Evolutionary conservation across 2,797 vertebrate species (phyloP).

Genomic region (Sparidentex hasta): DNA sequence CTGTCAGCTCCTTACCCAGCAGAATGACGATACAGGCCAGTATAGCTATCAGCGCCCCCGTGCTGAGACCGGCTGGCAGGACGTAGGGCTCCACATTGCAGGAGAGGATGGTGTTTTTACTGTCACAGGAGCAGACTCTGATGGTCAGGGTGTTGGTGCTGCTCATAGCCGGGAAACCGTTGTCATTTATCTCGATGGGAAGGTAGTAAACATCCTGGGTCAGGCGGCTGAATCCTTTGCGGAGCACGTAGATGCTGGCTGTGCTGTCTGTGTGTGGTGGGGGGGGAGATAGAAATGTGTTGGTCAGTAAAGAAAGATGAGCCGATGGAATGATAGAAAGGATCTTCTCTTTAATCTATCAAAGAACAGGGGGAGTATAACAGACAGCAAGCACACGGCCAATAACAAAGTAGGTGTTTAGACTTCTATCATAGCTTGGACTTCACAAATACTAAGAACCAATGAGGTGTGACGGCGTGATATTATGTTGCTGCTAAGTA

Average conservation of each 20-base stretch:
- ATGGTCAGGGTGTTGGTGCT: conserved; percentile 96
- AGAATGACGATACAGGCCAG: conserved; percentile 97
- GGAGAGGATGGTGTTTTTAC: conserved; percentile 89
- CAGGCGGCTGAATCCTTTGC: conserved; percentile 92
- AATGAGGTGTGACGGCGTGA: conserved; percentile 63
- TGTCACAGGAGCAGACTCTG: conserved; percentile 94
- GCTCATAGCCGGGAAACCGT: conserved; percentile 91
- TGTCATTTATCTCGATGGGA: conserved; percentile 95
- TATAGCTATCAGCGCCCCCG: conserved; percentile 95
- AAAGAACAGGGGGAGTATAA: background rate
- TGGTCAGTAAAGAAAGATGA: background rate
- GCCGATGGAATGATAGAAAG: background rate
- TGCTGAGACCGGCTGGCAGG: conserved; percentile 94
- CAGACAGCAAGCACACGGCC: background rate
- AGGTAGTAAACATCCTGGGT: conserved; percentile 93
- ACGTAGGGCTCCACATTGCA: conserved; percentile 93
- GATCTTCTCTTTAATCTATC: background rate
- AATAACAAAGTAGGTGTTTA: background rate
- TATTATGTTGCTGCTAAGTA: conserved; percentile 72
- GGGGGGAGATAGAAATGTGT: background rate
- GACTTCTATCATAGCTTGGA: background rate
- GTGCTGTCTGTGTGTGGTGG: conserved; percentile 90
- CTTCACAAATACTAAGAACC: conserved; percentile 15
- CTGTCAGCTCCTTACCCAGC: conserved; percentile 85
- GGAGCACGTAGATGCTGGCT: conserved; percentile 90